Evolutionary conservation across 2,888 invertebrate genomes (phyloP).

Genomic region (Nemurella pictetii): DNA sequence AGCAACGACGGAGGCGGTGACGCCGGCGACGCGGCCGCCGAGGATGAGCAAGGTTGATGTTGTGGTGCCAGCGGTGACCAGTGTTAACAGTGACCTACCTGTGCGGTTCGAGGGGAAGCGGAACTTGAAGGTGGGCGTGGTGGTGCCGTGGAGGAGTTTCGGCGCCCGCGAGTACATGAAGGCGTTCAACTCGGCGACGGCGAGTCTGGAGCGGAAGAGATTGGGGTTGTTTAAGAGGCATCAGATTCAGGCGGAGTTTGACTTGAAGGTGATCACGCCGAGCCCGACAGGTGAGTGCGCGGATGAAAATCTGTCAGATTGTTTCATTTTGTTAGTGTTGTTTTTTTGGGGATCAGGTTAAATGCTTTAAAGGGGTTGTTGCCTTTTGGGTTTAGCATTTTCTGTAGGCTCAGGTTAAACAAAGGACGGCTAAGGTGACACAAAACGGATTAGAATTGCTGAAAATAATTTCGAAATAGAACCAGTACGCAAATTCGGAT

Average conservation of each 20-base stretch:
- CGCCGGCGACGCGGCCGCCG: neutral
- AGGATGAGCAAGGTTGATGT: neutral
- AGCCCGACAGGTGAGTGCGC: slow-evolving; percentile 76
- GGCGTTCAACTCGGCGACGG: slow-evolving; percentile 69
- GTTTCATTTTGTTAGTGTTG: too few relatives aligned
- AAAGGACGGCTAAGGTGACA: too few relatives aligned
- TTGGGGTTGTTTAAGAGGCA: slow-evolving; percentile 69
- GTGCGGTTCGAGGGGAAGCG: slow-evolving; percentile 47
- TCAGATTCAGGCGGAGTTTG: slow-evolving; percentile 69
- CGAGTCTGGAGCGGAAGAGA: slow-evolving; percentile 64
- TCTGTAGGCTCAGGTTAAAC: too few relatives aligned
- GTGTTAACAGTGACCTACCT: neutral
- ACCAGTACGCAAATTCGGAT: too few relatives aligned
- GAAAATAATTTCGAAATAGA: too few relatives aligned
- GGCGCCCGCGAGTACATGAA: slow-evolving; percentile 69
- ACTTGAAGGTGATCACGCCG: slow-evolving; percentile 73
- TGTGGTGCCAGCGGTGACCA: neutral
- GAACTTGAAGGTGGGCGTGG: slow-evolving; percentile 51
- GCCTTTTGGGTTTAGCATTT: too few relatives aligned
- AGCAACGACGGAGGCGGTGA: neutral
- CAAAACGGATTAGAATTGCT: too few relatives aligned
- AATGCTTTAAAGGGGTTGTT: too few relatives aligned
- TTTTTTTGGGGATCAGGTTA: too few relatives aligned
- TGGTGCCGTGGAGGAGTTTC: slow-evolving; percentile 48
- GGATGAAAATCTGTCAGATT: too few relatives aligned